A percentile compares a stretch with the other conserved stretches of the same genome.
Evolutionary conservation across 1,140 invertebrate genomes (phyloP).

Genomic region (Leptopilina clavipes): DNA sequence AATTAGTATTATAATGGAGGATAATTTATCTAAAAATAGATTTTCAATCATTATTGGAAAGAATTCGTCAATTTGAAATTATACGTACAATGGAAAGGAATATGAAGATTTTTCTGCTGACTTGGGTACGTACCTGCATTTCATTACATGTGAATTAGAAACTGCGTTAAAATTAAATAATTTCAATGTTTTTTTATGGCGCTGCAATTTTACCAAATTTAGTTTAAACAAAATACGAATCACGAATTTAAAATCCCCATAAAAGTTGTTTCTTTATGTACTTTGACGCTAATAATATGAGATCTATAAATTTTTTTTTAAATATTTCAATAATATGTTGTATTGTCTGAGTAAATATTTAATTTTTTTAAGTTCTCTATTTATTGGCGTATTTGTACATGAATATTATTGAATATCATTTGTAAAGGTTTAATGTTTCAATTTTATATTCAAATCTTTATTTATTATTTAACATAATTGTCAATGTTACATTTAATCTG

Average conservation of each 20-base stretch:
- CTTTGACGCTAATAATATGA: constrained; percentile 1
- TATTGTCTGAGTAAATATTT: background rate
- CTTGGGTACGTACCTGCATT: constrained; percentile 11
- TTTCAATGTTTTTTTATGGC: background rate
- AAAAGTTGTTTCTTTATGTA: background rate
- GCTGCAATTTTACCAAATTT: background rate
- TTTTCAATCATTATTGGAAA: too few species aligned
- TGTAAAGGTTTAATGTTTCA: background rate
- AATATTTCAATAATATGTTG: background rate
- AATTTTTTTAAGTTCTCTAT: background rate
- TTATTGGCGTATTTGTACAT: constrained; percentile 15
- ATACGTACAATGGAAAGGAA: background rate
- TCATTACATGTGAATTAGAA: background rate
- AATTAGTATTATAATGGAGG: too few species aligned
- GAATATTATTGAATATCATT: background rate
- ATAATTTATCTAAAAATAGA: background rate
- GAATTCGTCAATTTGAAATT: background rate
- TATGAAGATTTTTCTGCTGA: background rate
- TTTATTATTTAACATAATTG: too few species aligned
- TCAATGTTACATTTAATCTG: background rate
- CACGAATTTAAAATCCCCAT: background rate
- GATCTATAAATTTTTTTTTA: background rate
- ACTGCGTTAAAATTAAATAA: constrained; percentile 18
- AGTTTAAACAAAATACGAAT: background rate
- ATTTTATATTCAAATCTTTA: background rate